Evolutionary conservation across 2,113 vertebrate species (phyloP).

Genomic region (Chlamydotis undulata): DNA sequence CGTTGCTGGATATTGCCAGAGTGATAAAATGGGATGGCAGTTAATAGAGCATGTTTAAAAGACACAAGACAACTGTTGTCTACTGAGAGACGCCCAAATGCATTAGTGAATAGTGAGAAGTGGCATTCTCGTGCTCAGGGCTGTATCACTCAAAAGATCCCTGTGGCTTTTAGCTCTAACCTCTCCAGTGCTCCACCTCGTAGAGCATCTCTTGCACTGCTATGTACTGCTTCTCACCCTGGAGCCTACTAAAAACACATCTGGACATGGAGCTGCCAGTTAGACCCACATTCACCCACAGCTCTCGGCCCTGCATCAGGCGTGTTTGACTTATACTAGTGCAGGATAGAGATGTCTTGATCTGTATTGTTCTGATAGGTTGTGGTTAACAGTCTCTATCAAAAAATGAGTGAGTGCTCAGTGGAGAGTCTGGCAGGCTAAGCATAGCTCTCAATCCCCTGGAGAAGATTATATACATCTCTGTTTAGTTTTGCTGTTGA

Average conservation of each 20-base stretch:
- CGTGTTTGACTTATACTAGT: neutral
- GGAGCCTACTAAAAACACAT: neutral
- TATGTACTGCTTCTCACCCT: neutral
- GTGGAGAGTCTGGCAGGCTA: neutral
- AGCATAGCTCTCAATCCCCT: neutral
- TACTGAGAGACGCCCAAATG: neutral
- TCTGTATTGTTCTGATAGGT: neutral
- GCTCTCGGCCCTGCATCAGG: neutral
- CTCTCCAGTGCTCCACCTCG: neutral
- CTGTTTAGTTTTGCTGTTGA: neutral
- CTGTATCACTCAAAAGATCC: neutral
- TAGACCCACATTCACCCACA: neutral
- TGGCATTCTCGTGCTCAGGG: neutral
- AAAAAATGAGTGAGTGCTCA: neutral
- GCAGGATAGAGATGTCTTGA: neutral
- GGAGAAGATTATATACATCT: neutral
- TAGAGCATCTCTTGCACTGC: neutral
- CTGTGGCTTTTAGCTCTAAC: neutral
- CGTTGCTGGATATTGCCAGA: slow-evolving; percentile 51
- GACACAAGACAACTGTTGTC: slow-evolving; percentile 9
- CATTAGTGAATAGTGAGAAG: neutral
- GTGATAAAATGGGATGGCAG: slow-evolving; percentile 40
- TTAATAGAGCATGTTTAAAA: slow-evolving; percentile 50
- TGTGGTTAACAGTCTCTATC: neutral
- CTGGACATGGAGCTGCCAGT: neutral